phyloP scores from a whole-genome alignment of 2,113 vertebrate species.

The Felis catus region F.catus_Fca126_mat1.0 CM031411.1:7519501-7520000 shows the following conservation, averaged over 20 bases:
- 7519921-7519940: slow-evolving; percentile 36
- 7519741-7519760: background rate
- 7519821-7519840: slow-evolving; percentile 43
- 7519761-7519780: background rate
- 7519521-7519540: slow-evolving; percentile 73
- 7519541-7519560: slow-evolving; percentile 59
- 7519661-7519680: slow-evolving; percentile 48
- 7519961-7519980: slow-evolving; percentile 57
- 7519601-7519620: slow-evolving; percentile 59
- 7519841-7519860: background rate
- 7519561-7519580: slow-evolving; percentile 51
- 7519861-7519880: background rate
- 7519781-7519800: background rate
- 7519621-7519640: slow-evolving; percentile 37
- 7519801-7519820: background rate
- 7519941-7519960: slow-evolving; percentile 71
- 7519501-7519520: slow-evolving; percentile 75
- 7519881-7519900: slow-evolving; percentile 16
- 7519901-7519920: slow-evolving; percentile 24
- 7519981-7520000: slow-evolving; percentile 61
- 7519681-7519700: slow-evolving; percentile 28
- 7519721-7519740: slow-evolving; percentile 17
- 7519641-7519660: slow-evolving; percentile 51
- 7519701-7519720: slow-evolving; percentile 51
- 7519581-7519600: slow-evolving; percentile 52